Conservation (phyloP, 2,888 invertebrate species). For the Muschampia plurimacula region DNA sequence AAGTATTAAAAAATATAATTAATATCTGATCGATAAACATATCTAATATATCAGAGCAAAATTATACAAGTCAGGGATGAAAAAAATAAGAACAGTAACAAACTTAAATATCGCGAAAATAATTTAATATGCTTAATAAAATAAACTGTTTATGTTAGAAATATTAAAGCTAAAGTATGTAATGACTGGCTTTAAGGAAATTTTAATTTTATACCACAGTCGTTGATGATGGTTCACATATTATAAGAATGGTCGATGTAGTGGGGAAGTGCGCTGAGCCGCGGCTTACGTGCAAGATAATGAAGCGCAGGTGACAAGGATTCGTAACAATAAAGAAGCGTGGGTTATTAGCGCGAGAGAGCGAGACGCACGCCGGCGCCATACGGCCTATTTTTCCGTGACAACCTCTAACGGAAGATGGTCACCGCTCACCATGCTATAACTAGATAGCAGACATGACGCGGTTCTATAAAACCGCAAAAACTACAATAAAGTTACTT, state of each 20-base stretch:
- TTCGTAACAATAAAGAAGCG: slow-evolving; percentile 78
- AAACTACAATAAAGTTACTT: slow-evolving; percentile 50
- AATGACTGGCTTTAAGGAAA: slow-evolving; percentile 64
- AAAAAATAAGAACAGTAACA: slow-evolving; percentile 3
- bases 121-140: background rate
- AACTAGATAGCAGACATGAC: slow-evolving; percentile 54
- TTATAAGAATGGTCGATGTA: slow-evolving; percentile 9
- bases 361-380: slow-evolving; percentile 65
- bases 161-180: slow-evolving; percentile 53
- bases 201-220: slow-evolving; percentile 50
- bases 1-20: background rate
- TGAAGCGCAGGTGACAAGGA: slow-evolving; percentile 78
- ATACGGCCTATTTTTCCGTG: slow-evolving; percentile 62
- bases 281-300: slow-evolving; percentile 63
- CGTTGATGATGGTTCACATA: slow-evolving; percentile 13
- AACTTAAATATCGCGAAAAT: background rate
- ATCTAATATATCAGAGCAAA: background rate
- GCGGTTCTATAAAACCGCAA: slow-evolving; percentile 57
- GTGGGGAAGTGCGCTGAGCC: slow-evolving; percentile 39
- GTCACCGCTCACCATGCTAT: slow-evolving; percentile 65
- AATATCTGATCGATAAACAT: background rate
- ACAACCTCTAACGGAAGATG: slow-evolving; percentile 73
- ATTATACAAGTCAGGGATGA: background rate
- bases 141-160: slow-evolving; percentile 11
- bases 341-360: slow-evolving; percentile 77